Base-by-base conservation (phyloP, 2,888 invertebrate species). In the Drosophila histrio region DNA sequence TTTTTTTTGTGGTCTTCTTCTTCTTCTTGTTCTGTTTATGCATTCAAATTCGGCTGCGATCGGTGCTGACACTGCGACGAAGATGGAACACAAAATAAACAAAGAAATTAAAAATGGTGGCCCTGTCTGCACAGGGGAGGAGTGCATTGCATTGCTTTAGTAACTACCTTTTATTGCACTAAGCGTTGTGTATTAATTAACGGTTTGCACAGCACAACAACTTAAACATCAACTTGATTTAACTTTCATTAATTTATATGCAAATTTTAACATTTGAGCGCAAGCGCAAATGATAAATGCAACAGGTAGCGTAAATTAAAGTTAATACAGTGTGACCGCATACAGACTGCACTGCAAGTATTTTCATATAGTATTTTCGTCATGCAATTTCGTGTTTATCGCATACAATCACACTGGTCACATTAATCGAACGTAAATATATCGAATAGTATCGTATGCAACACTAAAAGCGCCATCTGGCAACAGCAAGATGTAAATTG, bases 91-190 rank as follows among this genome's bases (percentile, higher is more conserved):
- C 80, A 89, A 89, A 87, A 87, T 89, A 89, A 89, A 89, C 90
- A 89, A 86, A 79, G 87, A 87, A 89, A 90, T 80, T 85, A 88
- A 89, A 89, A 89, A 89, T 89, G 89, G 89, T 84, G 89, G 89
- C 68, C 73, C 57, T 44, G 52, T 32, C 54, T 44, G 53, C 24
- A 49, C 46, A 56, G 54, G 77, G 53, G 53, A 52, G 64, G 52
- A 50, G 53, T 68, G 72, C 72, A 79, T 49, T 46, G 39, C 56
- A 70, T 39, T 47, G 54, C 17, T 54, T 13, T 21, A 54, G 56
- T 46, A 19, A 21, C 41, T 71, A 60, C 43, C 58, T 70, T 39
- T 44, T 53, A 11, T 44, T 60, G 49, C 47, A 43, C 44, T 56
- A n/a, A 28, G n/a, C 28, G 21, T 36, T 24, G 17, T 43, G 9